Percentiles rank a stretch among this genome's conserved stretches.
phyloP scores from a whole-genome alignment of 2,113 vertebrate genomes.

The Choloepus hoffmanni region DNA sequence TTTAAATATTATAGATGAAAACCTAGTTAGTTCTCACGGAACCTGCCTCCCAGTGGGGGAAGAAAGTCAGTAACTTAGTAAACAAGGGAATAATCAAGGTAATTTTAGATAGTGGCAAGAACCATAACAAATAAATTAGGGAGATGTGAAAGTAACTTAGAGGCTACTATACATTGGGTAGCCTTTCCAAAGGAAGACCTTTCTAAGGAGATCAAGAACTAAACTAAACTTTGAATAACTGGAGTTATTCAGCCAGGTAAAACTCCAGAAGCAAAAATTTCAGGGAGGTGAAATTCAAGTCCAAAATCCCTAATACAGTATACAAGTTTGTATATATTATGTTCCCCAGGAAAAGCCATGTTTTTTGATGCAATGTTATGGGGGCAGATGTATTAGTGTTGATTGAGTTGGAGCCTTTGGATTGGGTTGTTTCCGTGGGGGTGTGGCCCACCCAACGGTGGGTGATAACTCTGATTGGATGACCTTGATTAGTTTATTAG shows the following conservation, averaged over 20 bases:
- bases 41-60: not conserved
- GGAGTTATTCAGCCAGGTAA: not conserved
- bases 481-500: too few relatives aligned
- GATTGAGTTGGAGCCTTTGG: too few relatives aligned
- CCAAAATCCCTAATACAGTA: not conserved
- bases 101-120: not conserved
- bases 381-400: too few relatives aligned
- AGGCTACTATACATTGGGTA: not conserved
- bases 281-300: not conserved
- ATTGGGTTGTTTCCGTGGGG: too few relatives aligned
- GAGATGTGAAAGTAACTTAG: not conserved
- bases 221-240: not conserved
- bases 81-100: not conserved
- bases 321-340: too few relatives aligned
- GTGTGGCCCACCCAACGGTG: too few relatives aligned
- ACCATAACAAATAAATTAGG: not conserved
- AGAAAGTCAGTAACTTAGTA: not conserved
- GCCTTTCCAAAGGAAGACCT: not conserved
- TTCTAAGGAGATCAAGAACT: not conserved
- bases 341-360: too few relatives aligned
- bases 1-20: not conserved
- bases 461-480: too few relatives aligned
- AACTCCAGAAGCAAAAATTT: not conserved
- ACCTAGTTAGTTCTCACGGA: not conserved
- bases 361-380: too few relatives aligned